Conservation (phyloP, 2,113 vertebrate genomes). For the Lontra canadensis region DNA sequence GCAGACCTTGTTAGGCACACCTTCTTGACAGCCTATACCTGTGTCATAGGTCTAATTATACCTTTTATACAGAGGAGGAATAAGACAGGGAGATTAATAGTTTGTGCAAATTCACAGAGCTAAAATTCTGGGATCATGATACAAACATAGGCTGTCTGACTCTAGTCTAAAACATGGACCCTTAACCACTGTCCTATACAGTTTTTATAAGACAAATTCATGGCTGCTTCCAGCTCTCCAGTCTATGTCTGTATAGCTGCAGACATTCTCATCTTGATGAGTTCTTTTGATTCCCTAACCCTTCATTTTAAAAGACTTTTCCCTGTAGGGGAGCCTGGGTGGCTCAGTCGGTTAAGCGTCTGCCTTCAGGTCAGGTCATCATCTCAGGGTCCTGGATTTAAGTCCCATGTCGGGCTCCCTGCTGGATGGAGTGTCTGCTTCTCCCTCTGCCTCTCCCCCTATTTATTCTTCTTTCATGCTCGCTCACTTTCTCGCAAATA, state of each 20-base stretch:
- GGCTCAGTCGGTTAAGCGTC: background rate
- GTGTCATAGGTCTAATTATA: background rate
- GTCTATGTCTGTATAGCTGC: background rate
- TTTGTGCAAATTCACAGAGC: background rate
- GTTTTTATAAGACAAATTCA: background rate
- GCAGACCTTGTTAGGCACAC: background rate
- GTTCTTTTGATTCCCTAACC: background rate
- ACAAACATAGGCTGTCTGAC: background rate
- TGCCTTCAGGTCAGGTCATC: background rate
- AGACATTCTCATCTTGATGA: background rate
- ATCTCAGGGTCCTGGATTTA: background rate
- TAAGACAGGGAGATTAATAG: background rate
- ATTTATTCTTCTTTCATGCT: background rate
- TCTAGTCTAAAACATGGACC: too few relatives aligned
- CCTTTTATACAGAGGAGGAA: background rate
- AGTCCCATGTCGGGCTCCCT: background rate
- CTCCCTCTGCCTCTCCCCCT: background rate
- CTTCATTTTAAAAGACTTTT: constrained; percentile 6
- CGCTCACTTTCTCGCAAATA: background rate
- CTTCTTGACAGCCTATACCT: background rate
- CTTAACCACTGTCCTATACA: background rate
- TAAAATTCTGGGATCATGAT: background rate
- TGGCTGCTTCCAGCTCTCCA: background rate
- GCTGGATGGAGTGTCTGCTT: background rate
- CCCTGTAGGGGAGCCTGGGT: background rate